Evolutionary conservation across 2,797 vertebrate species (phyloP), one percentile per base, ranked within the genome.

Genomic region (Gymnothorax javanicus): DNA sequence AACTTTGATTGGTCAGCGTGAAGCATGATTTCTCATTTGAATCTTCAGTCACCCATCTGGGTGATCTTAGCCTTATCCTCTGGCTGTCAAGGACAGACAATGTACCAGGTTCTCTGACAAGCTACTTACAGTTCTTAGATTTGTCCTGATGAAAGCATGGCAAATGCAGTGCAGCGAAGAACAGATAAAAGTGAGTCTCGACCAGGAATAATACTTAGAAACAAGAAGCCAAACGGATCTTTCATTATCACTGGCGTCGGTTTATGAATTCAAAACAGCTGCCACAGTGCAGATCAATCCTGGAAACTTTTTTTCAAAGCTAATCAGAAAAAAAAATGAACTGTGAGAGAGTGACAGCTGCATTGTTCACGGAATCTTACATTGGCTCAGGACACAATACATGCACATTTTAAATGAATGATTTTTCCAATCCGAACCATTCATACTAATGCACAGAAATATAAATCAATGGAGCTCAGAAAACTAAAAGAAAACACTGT

Each of bases 401-500:
- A 52, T 89, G 86, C 50, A 83, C 88, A 92, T 94, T 93, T 92
- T 91, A 94, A 94, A 94, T 90, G 89, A 93, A 92, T 89, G 90
- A 91, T 92, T 94, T 59, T 92, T 91, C 89, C 91, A 89, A 94
- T 93, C 92, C 27, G 90, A 93, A 86, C 88, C 90, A 92, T 94
- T 92, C 89, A 91, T 91, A 91, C 90, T 89, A 93, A 95, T 94
- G 92, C 93, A 91, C 91, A 90, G 88, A 93, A 91, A 91, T 93
- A 94, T 94, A 94, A 94, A 95, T 93, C 92, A 94, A 86, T n/a
- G 17, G 13, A 56, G 88, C 77, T 3, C 15, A n/a, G 50, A 17
- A 56, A 90, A 90, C 82, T 84, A 88, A 87, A 88, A 90, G 91
- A 87, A 93, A 84, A 89, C n/a, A 83, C 88, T 91, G 86, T 43